Percentiles rank a stretch among this genome's conserved stretches.
Evolutionary conservation across 2,113 vertebrate species (phyloP).

Genomic region (Geococcyx californianus): DNA sequence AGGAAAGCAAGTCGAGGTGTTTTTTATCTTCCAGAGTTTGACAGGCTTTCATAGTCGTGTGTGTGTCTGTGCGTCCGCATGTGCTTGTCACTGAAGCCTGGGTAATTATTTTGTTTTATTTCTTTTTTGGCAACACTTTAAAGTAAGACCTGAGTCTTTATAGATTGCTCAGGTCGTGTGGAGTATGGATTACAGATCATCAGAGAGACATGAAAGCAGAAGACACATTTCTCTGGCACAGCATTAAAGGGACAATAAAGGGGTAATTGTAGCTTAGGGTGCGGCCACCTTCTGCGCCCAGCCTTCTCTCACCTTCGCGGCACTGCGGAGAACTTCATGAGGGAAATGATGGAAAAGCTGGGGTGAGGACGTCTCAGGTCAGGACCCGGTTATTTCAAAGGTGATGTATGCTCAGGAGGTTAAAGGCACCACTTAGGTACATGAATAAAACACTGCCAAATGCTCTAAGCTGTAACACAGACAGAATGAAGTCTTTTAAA

Average conservation of each 20-base stretch:
- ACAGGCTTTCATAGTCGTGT: background rate
- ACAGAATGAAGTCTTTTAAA: background rate
- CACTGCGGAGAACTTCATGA: background rate
- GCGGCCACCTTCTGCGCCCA: background rate
- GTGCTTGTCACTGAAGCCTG: background rate
- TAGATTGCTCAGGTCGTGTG: conserved; percentile 57
- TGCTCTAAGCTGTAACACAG: background rate
- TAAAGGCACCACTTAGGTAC: conserved; percentile 30
- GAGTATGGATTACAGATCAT: conserved; percentile 54
- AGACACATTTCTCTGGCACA: conserved; percentile 44
- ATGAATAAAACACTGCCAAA: conserved; percentile 46
- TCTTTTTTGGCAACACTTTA: conserved; percentile 58
- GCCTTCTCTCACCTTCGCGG: background rate
- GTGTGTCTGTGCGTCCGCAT: background rate
- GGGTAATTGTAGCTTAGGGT: conserved; percentile 51
- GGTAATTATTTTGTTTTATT: conserved; percentile 53
- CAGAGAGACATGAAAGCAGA: conserved; percentile 56
- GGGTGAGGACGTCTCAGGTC: conserved; percentile 18
- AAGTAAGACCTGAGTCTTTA: conserved; percentile 57
- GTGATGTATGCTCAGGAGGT: conserved; percentile 10
- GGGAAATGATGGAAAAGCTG: background rate
- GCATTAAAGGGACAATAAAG: conserved; percentile 54
- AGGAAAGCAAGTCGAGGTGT: background rate
- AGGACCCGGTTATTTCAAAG: conserved; percentile 47
- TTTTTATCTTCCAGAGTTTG: background rate